A percentile compares a stretch with the other conserved stretches of the same genome.
phyloP scores from a whole-genome alignment of 2,113 vertebrate genomes.

The Apus apus region DNA sequence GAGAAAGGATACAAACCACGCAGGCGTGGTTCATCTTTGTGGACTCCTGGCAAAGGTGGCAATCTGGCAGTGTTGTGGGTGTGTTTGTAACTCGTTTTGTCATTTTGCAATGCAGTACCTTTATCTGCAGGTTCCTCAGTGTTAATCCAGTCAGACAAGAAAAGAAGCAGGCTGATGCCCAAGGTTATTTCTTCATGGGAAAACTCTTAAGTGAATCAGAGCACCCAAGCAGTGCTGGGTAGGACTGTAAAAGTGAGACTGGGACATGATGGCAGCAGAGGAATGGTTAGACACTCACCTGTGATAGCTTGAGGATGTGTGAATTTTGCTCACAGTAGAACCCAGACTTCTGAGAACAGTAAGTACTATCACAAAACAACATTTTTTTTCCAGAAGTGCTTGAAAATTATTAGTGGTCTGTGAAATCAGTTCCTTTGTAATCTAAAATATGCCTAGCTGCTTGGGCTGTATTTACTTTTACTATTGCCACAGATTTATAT shows the following conservation, averaged over 20 bases:
- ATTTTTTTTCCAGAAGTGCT: neutral
- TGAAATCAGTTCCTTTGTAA: neutral
- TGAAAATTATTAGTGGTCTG: neutral
- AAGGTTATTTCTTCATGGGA: neutral
- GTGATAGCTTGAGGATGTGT: neutral
- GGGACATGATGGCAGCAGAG: neutral
- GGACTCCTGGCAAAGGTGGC: conserved; percentile 51
- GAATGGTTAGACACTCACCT: neutral
- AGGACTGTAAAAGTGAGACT: neutral
- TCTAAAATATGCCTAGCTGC: neutral
- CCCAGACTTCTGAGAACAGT: neutral
- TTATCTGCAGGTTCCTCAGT: neutral
- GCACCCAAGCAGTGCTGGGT: neutral
- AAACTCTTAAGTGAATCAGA: neutral
- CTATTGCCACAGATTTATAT: neutral
- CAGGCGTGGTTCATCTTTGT: conserved; percentile 64
- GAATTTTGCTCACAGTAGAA: neutral
- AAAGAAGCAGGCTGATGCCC: neutral
- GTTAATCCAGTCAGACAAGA: neutral
- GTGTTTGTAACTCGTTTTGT: conserved; percentile 30
- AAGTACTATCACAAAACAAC: neutral
- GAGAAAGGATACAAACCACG: neutral
- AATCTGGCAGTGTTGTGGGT: conserved; percentile 61
- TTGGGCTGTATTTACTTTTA: neutral
- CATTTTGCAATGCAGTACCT: conserved; percentile 45